Base-by-base conservation (phyloP, 2,888 invertebrate genomes). In the Drosophila mimetica region DNA sequence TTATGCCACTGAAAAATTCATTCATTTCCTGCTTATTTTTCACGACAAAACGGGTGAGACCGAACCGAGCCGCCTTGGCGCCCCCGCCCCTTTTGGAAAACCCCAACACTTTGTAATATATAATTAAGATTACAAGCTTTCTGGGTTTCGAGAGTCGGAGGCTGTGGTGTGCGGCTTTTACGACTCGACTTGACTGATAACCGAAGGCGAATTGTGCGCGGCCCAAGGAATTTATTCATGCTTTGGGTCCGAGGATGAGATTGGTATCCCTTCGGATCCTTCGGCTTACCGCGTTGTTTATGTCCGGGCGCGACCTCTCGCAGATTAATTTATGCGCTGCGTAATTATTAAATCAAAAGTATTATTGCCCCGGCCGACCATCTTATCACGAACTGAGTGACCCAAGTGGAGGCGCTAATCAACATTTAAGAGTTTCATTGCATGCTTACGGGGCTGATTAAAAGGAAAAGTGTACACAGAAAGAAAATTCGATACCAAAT, bases 81-180 rank as follows among this genome's bases (percentile, higher is more conserved):
- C 11, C 22, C 30, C 2, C 1, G 30, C 11, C 8, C 1, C 41
- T 41, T 13, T 41, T 13, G 18, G 44, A 37, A 47, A 63, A 61
- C 83, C 72, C 64, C 77, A 86, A 79, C 75, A 85, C 79, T 82
- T 87, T 85, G 85, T 85, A 85, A 85, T 87, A 87, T 87, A 85
- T 87, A 85, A 85, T 85, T 85, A 85, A 85, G 84, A 85, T 85
- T 85, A 85, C 84, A 87, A 87, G 84, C 79, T 75, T 77, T 76
- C 71, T 79, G 83, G 83, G 83, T 67, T 85, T 84, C 5, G 25
- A 11, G 28, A 28, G 44, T 60, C 48, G 59, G 48, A 28, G 53
- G 59, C 54, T 60, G 41, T 67, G 63, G 66, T 53, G 67, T 53
- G 53, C 54, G 77, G 77, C 72, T 75, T 78, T 76, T 60, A 78